Conservation (phyloP, 2,797 vertebrate species). For the Natrix natrix region DNA sequence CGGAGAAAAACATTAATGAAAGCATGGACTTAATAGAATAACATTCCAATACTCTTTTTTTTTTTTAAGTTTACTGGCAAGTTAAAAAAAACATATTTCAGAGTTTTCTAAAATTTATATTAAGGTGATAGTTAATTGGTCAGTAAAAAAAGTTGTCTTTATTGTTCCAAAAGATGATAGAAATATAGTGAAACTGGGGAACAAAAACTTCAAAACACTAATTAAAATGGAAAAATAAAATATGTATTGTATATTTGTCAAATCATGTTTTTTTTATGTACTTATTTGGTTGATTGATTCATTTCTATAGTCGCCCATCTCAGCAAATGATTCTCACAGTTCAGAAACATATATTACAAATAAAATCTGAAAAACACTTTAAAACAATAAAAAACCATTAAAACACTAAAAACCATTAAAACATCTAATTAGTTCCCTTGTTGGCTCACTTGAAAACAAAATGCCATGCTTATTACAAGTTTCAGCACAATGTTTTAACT, state of each 20-base stretch:
- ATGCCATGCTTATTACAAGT: neutral
- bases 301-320: neutral
- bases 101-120: constrained; percentile 5
- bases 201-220: constrained; percentile 2
- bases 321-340: neutral
- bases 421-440: neutral
- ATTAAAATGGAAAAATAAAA: constrained; percentile 38
- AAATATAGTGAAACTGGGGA: constrained; percentile 41
- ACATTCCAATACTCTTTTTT: constrained; percentile 32
- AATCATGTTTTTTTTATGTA: neutral
- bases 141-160: constrained; percentile 41
- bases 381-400: neutral
- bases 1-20: constrained; percentile 47
- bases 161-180: constrained; percentile 47
- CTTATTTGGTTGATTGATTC: neutral
- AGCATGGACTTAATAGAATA: constrained; percentile 28
- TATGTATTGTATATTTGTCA: constrained; percentile 27
- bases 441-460: constrained; percentile 1
- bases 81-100: constrained; percentile 44
- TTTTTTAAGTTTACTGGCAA: constrained; percentile 1
- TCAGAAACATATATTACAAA: neutral
- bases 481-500: neutral
- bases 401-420: neutral
- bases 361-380: neutral
- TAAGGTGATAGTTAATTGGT: constrained; percentile 56